phyloP scores from a whole-genome alignment of 2,113 vertebrate species.

The Odontophorus gujanensis region DNA sequence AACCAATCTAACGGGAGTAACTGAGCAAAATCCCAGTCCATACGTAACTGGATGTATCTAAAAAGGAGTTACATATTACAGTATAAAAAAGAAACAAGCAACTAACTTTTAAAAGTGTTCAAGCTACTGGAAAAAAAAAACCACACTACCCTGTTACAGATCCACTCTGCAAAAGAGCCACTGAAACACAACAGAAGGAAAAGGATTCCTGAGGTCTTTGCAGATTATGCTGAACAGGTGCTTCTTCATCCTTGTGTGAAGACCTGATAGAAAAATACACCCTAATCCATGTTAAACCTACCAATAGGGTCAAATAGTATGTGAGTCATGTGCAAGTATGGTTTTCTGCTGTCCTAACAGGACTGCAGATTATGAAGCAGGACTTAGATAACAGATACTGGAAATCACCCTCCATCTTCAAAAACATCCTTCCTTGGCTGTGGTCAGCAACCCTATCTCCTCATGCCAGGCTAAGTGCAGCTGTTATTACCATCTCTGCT shows the following conservation, averaged over 20 bases:
- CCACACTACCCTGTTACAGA: not conserved
- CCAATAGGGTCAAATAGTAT: no score
- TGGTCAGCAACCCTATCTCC: not conserved
- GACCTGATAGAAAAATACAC: not conserved
- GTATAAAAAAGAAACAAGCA: not conserved
- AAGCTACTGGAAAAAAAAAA: not conserved
- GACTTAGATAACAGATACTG: not conserved
- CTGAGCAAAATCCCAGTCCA: not conserved
- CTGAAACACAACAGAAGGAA: not conserved
- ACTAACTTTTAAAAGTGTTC: not conserved
- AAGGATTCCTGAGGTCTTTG: not conserved
- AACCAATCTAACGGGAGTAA: not conserved
- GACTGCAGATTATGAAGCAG: not conserved
- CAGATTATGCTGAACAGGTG: not conserved
- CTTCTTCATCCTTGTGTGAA: not conserved
- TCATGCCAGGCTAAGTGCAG: not conserved
- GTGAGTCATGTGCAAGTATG: not conserved
- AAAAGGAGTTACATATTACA: not conserved
- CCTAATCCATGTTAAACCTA: not conserved
- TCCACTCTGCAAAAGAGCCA: not conserved
- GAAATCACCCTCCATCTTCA: not conserved
- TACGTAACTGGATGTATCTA: not conserved
- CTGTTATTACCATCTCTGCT: not conserved
- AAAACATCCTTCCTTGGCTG: not conserved
- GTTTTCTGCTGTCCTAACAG: not conserved